These are phyloP conservation scores for Zosterops hypoxanthus DNA, from an alignment of 2,113 vertebrate species.

Conservation along the genomic window DNA sequence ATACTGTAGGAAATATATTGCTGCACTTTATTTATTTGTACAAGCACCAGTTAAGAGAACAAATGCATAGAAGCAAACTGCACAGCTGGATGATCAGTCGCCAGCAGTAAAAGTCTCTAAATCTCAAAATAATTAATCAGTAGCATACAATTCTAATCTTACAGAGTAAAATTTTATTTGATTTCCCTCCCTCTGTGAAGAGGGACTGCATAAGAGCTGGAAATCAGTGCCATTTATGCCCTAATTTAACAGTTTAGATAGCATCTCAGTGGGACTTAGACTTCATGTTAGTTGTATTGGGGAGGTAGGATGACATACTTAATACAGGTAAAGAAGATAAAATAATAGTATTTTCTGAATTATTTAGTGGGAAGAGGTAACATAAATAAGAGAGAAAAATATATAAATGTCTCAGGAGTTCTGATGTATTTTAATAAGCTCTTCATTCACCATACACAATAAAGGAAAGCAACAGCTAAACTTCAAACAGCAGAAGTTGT, in stretches of 20 bases:
- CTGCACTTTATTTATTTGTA: neutral
- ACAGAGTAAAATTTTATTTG: neutral
- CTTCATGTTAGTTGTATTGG: neutral
- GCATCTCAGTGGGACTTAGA: neutral
- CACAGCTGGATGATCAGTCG: neutral
- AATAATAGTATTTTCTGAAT: accelerated
- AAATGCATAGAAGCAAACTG: neutral
- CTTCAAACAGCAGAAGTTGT: neutral
- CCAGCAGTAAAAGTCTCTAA: slow-evolving; percentile 2
- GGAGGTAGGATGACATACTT: neutral
- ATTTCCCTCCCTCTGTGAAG: neutral
- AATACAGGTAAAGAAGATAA: neutral
- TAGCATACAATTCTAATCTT: neutral
- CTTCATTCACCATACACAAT: neutral
- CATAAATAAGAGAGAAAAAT: neutral
- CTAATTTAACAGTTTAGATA: slow-evolving; percentile 12
- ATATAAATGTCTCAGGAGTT: neutral
- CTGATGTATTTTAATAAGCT: neutral
- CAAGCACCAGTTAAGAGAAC: neutral
- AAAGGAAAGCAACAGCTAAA: neutral
- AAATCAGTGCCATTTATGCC: neutral
- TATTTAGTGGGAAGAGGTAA: neutral
- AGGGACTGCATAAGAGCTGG: neutral
- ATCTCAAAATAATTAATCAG: slow-evolving; percentile 33
- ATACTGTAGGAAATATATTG: neutral